Evolutionary conservation across 2,888 invertebrate genomes (phyloP), one percentile per base, ranked within the genome.

Genomic region (Halictus quadricinctus): DNA sequence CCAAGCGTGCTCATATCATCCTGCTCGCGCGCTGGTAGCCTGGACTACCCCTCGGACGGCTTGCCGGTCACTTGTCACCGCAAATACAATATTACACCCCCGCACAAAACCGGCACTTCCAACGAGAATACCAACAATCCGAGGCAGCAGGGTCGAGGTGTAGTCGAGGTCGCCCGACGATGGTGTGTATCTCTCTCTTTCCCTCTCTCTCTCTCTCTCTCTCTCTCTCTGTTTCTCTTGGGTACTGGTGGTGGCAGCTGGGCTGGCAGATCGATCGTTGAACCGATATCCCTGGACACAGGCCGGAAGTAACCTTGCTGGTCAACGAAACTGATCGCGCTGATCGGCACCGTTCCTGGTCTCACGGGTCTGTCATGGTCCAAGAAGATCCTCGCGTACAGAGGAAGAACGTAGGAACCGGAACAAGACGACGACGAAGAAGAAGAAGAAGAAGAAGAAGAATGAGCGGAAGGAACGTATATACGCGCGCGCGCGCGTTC

Each of bases 1-100:
- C 92, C 93, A 91, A 94, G 91, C 92, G 94, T 93, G 93, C 94
- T 94, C 94, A 94, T 94, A 93, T 94, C 94, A 94, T 94, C 91
- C 91, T 93, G 93, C 91, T 90, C 90, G 92, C 88, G 90, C 86
- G 89, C 87, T 87, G 89, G 89, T 89, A 89, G 88, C 86, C 80
- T 81, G 81, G 88, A 86, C 86, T 88, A 88, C 88, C 89, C 85
- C 84, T 77, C 84, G 74, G 86, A 76, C 87, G 80, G 84, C 81
- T 76, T 83, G 83, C 81, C 80, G 72, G 87, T 80, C 91, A 91
- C 91, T 86, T 84, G 89, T 90, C 90, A 90, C 90, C 90, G 88
- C 84, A 79, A 88, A 54, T 80, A 80, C 72, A 80, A 46, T 73
- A 80, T 78, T 80, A 80, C 91, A 90, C 88, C 86, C 80, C 79